These are phyloP conservation scores for Drosophila mimetica DNA, from an alignment of 2,888 invertebrate species.

Conservation along the genomic window DNA sequence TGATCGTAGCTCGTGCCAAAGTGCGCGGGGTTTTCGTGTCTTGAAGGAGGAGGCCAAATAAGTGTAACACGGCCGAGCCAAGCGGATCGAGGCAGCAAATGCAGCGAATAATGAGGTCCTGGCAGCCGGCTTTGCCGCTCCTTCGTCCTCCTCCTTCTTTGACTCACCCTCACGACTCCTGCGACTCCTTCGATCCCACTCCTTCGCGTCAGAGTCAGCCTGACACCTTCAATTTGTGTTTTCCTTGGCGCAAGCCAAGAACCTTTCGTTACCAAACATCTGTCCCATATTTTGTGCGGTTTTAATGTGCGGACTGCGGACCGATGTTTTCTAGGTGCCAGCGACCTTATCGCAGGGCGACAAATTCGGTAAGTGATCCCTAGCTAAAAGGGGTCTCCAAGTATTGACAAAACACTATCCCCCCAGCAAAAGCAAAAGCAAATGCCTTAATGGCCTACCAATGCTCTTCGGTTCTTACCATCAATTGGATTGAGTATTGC, in stretches of 20 bases:
- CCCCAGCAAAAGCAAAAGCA: slow-evolving; percentile 48
- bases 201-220: slow-evolving; percentile 41
- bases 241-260: slow-evolving; percentile 75
- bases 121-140: slow-evolving; percentile 68
- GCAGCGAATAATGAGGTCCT: slow-evolving; percentile 71
- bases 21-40: slow-evolving; percentile 72
- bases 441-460: slow-evolving; percentile 34
- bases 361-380: slow-evolving; percentile 73
- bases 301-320: slow-evolving; percentile 66
- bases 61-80: slow-evolving; percentile 63
- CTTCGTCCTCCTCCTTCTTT: slow-evolving; percentile 3
- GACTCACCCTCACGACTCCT: slow-evolving; percentile 26
- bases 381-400: slow-evolving; percentile 41
- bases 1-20: slow-evolving; percentile 80
- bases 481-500: slow-evolving; percentile 28
- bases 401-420: slow-evolving; percentile 16
- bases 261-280: slow-evolving; percentile 59
- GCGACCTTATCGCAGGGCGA: slow-evolving; percentile 60
- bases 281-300: slow-evolving; percentile 76
- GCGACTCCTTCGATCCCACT: slow-evolving; percentile 32
- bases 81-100: slow-evolving; percentile 57
- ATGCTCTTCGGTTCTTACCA: slow-evolving; percentile 13
- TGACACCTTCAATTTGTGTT: slow-evolving; percentile 74
- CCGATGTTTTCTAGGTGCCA: slow-evolving; percentile 41
- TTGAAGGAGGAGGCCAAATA: slow-evolving; percentile 50